Evolutionary conservation across 1,140 invertebrate species (phyloP).

Genomic region (Neotoxoptera formosana): DNA sequence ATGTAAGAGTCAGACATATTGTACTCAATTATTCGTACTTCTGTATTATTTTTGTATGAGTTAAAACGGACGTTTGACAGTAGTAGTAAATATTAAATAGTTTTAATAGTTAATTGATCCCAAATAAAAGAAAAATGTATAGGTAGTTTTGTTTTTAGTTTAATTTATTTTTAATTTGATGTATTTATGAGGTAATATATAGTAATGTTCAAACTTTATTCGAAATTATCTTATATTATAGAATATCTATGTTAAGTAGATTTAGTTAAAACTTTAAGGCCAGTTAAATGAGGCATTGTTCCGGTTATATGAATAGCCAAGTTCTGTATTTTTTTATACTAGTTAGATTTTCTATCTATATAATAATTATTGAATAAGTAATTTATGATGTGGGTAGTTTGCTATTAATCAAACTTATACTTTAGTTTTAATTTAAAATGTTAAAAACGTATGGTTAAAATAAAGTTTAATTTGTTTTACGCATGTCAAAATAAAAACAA

Average conservation of each 20-base stretch:
- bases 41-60: not conserved
- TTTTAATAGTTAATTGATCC: not conserved
- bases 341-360: not conserved
- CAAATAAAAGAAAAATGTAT: not conserved
- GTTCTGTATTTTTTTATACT: not conserved
- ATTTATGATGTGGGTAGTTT: not conserved
- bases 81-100: not conserved
- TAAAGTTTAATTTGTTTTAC: not conserved
- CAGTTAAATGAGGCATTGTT: not conserved
- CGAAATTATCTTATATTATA: not conserved
- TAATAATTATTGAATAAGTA: not conserved
- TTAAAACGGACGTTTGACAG: not conserved
- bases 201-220: not conserved
- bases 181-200: not conserved
- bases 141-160: not conserved
- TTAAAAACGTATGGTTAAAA: not conserved
- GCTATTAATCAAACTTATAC: not conserved
- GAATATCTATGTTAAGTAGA: not conserved
- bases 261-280: not conserved
- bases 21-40: not conserved
- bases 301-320: not conserved
- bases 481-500: not conserved
- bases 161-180: not conserved
- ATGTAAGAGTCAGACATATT: not conserved
- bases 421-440: slow-evolving; percentile 6